Evolutionary conservation across 1,140 invertebrate species (phyloP), one percentile per base, ranked within the genome.

Genomic region (Helicoverpa armigera): DNA sequence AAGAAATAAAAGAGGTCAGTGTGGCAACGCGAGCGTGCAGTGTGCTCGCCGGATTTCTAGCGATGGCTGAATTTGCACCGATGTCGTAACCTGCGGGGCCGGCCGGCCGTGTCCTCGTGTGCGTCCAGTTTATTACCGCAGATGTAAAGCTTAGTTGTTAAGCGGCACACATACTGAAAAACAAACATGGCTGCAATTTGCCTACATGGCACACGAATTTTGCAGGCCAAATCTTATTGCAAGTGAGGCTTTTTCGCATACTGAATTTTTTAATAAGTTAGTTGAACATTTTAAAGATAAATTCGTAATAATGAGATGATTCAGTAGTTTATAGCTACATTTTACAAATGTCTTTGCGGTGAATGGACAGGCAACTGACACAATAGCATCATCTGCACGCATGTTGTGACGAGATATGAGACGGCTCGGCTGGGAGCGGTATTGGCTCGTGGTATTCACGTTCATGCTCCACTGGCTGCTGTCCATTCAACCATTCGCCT

Each of bases 51-150:
- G 53, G 69, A 72, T 79, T 61, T 72, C 78, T 51, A 69, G 5
- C 67, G 67, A 72, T 73, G 78, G 35, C n/a, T 79, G 74, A 80
- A 83, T 82, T 83, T 80, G 69, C 78, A 80, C 82, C 74, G 65
- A 80, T 83, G 82, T 69, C 79, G 60, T 54, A 80, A 65, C n/a
- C 69, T 80, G 69, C 67, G 43, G 14, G 61, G 16, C 56, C 58
- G 43, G 35, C 23, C n/a, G 35, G 35, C 69, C 48, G 56, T 73
- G 67, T 73, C 77, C 77, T 63, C 54, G 78, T 73, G 67, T n/a
- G 58, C 35, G 9, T n/a, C 69, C 56, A 80, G 78, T 80, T 80
- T 73, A 80, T 61, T 51, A 50, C 67, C 54, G 58, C 67, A 51
- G 56, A 80, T 69, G 56, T 60, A 63, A 58, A 80, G 78, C 58